Percentiles rank a stretch among this genome's conserved stretches.
These are phyloP conservation scores for Zaprionus africanus DNA, from an alignment of 1,140 invertebrate species.

Conservation along the genomic window DNA sequence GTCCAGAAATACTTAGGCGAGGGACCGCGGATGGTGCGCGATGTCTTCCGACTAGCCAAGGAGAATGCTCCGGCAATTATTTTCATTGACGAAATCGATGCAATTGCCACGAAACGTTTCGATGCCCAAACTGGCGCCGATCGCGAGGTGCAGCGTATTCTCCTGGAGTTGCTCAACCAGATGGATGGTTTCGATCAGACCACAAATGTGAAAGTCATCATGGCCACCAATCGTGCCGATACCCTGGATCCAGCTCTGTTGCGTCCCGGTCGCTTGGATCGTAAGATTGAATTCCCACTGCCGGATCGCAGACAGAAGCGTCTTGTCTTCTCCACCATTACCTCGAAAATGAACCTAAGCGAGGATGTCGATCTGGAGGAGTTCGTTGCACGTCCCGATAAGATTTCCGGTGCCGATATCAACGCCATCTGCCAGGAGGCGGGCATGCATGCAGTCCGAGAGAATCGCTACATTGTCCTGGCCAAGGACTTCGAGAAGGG, in stretches of 20 bases:
- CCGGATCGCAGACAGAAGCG: slow-evolving; percentile 99
- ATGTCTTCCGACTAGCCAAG: slow-evolving; percentile 99
- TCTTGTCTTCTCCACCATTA: slow-evolving; percentile 99
- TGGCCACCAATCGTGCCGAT: slow-evolving; percentile 99
- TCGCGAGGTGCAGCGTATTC: slow-evolving; percentile 99
- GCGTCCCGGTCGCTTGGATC: slow-evolving; percentile 97
- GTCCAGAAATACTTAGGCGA: slow-evolving; percentile 99
- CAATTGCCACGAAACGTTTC: slow-evolving; percentile 99
- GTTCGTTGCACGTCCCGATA: slow-evolving; percentile 98
- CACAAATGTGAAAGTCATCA: slow-evolving; percentile 99
- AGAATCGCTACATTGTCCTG: slow-evolving; percentile 97
- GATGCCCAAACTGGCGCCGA: slow-evolving; percentile 99
- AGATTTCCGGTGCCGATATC: slow-evolving; percentile 99
- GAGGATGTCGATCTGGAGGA: slow-evolving; percentile 99
- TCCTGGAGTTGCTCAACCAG: slow-evolving; percentile 98
- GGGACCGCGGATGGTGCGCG: slow-evolving; percentile 99
- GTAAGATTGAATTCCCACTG: slow-evolving; percentile 99
- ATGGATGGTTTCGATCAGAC: slow-evolving; percentile 99
- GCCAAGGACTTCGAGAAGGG: slow-evolving; percentile 99
- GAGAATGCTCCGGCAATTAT: slow-evolving; percentile 99
- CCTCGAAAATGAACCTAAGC: slow-evolving; percentile 99
- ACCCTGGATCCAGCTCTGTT: slow-evolving; percentile 99
- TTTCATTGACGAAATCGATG: slow-evolving; percentile 99
- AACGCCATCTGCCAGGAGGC: slow-evolving; percentile 99
- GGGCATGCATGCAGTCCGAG: slow-evolving; percentile 97